Percentiles rank a stretch among this genome's conserved stretches.
phyloP scores from a whole-genome alignment of 2,888 invertebrate species.

The Rhaphigaster nebulosa region DNA sequence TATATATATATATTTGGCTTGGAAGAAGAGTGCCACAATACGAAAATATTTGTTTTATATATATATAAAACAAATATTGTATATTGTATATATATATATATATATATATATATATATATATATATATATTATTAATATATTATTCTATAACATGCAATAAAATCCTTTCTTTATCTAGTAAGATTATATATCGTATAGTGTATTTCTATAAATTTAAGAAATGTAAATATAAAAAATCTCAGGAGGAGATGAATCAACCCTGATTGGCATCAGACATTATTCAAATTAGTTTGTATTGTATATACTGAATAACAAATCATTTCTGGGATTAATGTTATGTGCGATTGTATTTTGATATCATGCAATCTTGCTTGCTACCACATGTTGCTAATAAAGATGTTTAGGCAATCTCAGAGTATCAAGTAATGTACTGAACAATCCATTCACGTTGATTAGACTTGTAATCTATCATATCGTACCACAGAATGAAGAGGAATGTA shows the following conservation, averaged over 20 bases:
- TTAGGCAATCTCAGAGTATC: neutral
- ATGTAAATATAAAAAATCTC: neutral
- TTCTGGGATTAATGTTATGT: neutral
- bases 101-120: too few species aligned
- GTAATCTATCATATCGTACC: neutral
- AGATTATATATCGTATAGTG: too few species aligned
- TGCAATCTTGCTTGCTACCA: neutral
- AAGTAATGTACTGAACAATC: neutral
- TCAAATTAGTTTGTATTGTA: neutral
- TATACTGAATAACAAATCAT: neutral
- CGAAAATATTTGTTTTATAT: too few species aligned
- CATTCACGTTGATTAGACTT: neutral
- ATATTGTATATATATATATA: too few species aligned
- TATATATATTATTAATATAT: too few species aligned
- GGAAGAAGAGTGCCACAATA: too few species aligned
- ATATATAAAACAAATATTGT: too few species aligned
- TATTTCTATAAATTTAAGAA: too few species aligned
- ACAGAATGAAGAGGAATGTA: neutral
- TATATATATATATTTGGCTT: too few species aligned
- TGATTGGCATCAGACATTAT: neutral
- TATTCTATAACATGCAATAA: too few species aligned
- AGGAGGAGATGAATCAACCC: neutral
- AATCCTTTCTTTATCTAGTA: too few species aligned
- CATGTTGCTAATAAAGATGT: neutral
- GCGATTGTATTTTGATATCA: constrained; percentile 15